phyloP scores from a whole-genome alignment of 2,113 vertebrate genomes.

The Beaufortia kweichowensis region DNA sequence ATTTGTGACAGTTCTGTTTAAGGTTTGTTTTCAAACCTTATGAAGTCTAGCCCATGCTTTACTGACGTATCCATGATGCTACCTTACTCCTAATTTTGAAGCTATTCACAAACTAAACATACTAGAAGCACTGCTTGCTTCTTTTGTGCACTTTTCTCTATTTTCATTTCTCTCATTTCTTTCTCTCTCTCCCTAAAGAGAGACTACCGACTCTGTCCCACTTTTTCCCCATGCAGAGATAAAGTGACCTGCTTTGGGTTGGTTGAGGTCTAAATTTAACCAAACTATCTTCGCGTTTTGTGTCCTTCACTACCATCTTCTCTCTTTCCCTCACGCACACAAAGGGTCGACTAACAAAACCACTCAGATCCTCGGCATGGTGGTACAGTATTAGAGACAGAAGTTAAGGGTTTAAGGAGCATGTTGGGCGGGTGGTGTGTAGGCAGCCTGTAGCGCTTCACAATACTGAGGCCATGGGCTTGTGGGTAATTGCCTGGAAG shows the following conservation, averaged over 20 bases:
- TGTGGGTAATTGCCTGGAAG: constrained; percentile 44
- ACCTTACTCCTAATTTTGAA: not conserved
- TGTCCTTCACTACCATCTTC: constrained; percentile 26
- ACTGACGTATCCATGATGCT: not conserved
- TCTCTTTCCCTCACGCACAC: not conserved
- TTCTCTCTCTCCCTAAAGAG: constrained; percentile 35
- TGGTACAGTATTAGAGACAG: constrained; percentile 19
- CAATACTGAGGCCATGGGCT: constrained; percentile 25
- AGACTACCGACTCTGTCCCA: constrained; percentile 49
- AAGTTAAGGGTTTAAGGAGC: constrained; percentile 18
- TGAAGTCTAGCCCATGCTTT: not conserved
- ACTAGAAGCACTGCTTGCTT: not conserved
- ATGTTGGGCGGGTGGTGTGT: constrained; percentile 22
- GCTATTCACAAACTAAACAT: constrained; percentile 14
- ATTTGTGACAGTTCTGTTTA: constrained; percentile 6
- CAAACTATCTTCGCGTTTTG: constrained; percentile 64
- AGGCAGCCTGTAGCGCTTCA: constrained; percentile 22
- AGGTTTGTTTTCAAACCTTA: not conserved
- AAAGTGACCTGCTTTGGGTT: constrained; percentile 75
- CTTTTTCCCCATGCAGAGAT: constrained; percentile 55
- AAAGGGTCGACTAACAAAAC: not conserved
- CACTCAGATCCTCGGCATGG: not conserved
- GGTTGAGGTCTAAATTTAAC: constrained; percentile 75
- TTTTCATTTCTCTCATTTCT: not conserved
- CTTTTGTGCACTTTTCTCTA: constrained; percentile 15